These are phyloP conservation scores for Tolypeutes matacus DNA, from an alignment of 2,797 vertebrate species.

Conservation along the genomic window DNA sequence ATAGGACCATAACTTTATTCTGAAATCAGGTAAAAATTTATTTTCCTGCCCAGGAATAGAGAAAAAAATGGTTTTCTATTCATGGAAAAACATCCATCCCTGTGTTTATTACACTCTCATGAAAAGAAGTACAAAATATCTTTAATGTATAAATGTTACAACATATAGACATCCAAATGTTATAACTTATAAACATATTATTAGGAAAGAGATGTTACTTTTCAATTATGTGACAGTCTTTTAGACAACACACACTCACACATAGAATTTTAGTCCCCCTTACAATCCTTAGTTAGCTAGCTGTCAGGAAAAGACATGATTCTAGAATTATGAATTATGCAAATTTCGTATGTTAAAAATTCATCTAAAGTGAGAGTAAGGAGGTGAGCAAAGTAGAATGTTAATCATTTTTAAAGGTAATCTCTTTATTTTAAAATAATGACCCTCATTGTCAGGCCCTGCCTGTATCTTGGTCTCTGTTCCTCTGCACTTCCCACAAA, in stretches of 20 bases:
- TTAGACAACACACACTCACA: background rate
- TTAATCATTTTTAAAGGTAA: constrained; percentile 69
- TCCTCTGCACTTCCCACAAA: background rate
- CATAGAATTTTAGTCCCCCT: constrained; percentile 21
- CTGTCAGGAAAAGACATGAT: constrained; percentile 36
- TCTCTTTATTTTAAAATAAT: constrained; percentile 42
- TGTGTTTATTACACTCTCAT: background rate
- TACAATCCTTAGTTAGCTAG: constrained; percentile 52
- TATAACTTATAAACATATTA: background rate
- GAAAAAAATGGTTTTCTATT: background rate
- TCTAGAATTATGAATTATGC: constrained; percentile 63
- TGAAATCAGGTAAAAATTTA: background rate
- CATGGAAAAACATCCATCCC: background rate
- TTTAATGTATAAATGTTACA: background rate
- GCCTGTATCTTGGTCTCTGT: constrained; percentile 1
- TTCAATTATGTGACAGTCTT: constrained; percentile 46
- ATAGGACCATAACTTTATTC: background rate
- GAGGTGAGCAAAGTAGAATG: constrained; percentile 63
- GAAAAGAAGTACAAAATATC: constrained; percentile 28
- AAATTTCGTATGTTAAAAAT: constrained; percentile 73
- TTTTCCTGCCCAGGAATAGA: background rate
- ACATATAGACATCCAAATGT: background rate
- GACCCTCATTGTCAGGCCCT: background rate
- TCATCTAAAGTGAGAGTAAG: constrained; percentile 57
- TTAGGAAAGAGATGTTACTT: constrained; percentile 44